A percentile compares a stretch with the other conserved stretches of the same genome.
Conservation (phyloP, 37 sponge, comb jelly and placozoan genomes). For the Chondrosia reniformis region DNA sequence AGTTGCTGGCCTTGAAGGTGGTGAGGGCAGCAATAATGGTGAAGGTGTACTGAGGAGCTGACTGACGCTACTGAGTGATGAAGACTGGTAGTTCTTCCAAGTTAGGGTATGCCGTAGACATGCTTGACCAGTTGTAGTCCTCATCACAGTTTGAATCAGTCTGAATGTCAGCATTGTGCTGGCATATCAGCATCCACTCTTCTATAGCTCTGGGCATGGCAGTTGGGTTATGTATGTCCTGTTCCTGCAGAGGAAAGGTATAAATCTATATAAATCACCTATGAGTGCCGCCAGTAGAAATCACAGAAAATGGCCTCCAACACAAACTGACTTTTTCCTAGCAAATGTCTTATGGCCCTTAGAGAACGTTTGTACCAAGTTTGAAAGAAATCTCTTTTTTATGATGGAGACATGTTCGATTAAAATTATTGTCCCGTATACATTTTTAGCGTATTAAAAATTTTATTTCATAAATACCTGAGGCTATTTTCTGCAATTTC, state of each 20-base stretch:
- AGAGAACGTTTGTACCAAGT: too few species aligned
- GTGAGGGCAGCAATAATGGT: conserved; percentile 30
- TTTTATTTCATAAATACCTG: too few species aligned
- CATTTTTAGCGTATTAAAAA: too few species aligned
- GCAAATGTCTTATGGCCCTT: background rate
- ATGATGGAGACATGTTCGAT: too few species aligned
- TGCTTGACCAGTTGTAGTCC: conserved; percentile 22
- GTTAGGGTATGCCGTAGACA: conserved; percentile 28
- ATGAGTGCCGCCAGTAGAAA: too few species aligned
- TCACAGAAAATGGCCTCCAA: too few species aligned
- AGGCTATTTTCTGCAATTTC: too few species aligned
- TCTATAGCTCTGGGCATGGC: conserved; percentile 18
- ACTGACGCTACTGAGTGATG: conserved; percentile 14
- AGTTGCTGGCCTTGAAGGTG: conserved; percentile 40
- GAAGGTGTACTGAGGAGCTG: conserved; percentile 9
- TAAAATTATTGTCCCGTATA: too few species aligned
- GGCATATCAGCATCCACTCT: conserved; percentile 59
- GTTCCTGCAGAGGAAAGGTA: conserved; percentile 1
- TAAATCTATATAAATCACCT: background rate
- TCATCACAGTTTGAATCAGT: background rate
- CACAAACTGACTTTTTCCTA: too few species aligned
- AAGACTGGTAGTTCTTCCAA: conserved; percentile 30
- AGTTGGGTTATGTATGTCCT: background rate
- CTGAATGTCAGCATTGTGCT: conserved; percentile 7
- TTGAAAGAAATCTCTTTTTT: too few species aligned